Evolutionary conservation across 2,888 invertebrate species (phyloP), one percentile per base, ranked within the genome.

Genomic region (Eilema depressum): DNA sequence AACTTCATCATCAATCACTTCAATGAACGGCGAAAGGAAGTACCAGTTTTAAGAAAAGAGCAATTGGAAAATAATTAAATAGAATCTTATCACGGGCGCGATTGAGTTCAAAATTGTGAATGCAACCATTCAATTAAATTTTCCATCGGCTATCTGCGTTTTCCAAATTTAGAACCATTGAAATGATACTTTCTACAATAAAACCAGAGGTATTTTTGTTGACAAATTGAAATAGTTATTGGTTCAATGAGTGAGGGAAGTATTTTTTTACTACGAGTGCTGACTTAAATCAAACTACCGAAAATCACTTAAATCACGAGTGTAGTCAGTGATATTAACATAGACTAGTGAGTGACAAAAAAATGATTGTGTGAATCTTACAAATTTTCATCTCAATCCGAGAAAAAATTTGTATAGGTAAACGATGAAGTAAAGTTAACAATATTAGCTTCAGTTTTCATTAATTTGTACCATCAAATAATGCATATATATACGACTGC

Each of bases 1-100:
- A 86, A 87, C 70, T 83, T 87, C 89, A 87, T 85, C 92, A 93
- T 93, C 89, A 92, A 93, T 93, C 93, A 93, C 86, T 81, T 73
- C 81, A 78, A 75, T 82, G 83, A 87, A 86, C 84, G 82, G 79
- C 71, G 77, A 77, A 82, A 85, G 83, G 79, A 69, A 78, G 75
- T 82, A 78, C 75, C 82, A 74, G 80, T 78, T 79, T 79, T 71
- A 62, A 75, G 74, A 77, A 74, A 77, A 71, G 71, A 75, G 56
- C 64, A 73, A 73, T 68, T 63, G 66, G 63, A 59, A 59, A 17
- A 67, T 61, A 25, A 69, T 63, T 53, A 75, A 76, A 79, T 75
- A 68, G 73, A 63, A 70, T 78, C 83, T 85, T 86, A 82, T 73
- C 68, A 62, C 65, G 57, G 56, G 62, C 66, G 7, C 5, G 59